Evolutionary conservation across 2,888 invertebrate species (phyloP).

Genomic region (Apantesis nais): DNA sequence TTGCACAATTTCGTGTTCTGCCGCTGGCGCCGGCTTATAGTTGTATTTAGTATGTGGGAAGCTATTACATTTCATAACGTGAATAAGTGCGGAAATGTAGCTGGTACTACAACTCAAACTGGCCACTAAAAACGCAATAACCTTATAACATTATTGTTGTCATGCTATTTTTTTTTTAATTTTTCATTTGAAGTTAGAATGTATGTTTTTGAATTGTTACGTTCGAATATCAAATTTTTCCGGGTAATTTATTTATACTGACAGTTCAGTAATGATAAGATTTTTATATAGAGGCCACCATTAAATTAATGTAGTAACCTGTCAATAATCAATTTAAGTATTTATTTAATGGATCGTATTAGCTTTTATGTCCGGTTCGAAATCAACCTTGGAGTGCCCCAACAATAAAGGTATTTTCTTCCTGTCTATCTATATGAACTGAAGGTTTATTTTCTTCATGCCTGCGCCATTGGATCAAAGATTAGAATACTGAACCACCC

Average conservation of each 20-base stretch:
- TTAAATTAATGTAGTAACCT: neutral
- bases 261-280: neutral
- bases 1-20: constrained; percentile 33
- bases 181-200: neutral
- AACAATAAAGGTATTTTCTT: too few relatives aligned
- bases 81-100: neutral
- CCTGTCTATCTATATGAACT: too few relatives aligned
- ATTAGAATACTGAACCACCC: neutral
- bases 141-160: neutral
- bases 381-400: neutral
- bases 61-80: constrained; percentile 36
- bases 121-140: neutral
- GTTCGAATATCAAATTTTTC: neutral
- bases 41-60: constrained; percentile 25
- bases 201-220: neutral
- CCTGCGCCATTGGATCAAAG: neutral
- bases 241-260: neutral
- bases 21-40: constrained; percentile 20
- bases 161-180: neutral
- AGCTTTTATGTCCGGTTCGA: neutral
- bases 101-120: neutral
- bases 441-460: neutral
- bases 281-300: neutral
- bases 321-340: neutral
- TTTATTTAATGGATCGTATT: neutral